Base-by-base conservation (phyloP, 2,888 invertebrate species). In the Temnothorax ravouxi region DNA sequence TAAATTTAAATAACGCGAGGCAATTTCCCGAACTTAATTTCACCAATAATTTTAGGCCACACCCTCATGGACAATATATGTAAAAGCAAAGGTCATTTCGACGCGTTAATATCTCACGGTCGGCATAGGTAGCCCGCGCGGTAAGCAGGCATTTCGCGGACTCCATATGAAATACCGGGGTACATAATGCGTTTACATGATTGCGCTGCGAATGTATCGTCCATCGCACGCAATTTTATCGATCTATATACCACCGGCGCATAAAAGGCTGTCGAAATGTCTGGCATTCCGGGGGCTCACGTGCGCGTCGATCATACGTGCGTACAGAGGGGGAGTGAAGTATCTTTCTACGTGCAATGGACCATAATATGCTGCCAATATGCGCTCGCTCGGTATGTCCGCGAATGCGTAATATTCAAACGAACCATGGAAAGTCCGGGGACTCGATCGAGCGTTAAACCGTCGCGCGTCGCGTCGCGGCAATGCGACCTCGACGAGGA, bases 371-470 rank as follows among this genome's bases (percentile, higher is more conserved):
- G 52, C 38, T 59, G 34, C 59, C 62, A 64, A 61, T n/a, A n/a
- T 61, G 71, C 18, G 50, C 21, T 67, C 25, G 66, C 38, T 52
- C 13, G 38, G 29, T 72, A 74, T 74, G 59, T 64, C 59, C 34
- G 25, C 34, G 50, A 62, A 47, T 59, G 56, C 76, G 52, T 72
- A 84, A 90, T 87, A 86, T 85, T 86, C 56, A 86, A 86, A 83
- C 84, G 75, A 81, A 80, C 47, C 85, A 79, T 88, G 89, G 87
- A 89, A 89, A 90, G 88, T 88, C 71, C 79, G 84, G 77, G 66
- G n/a, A 69, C 44, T 83, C 88, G 87, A 91, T 89, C 88, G 86
- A 90, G 88, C 90, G 87, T 90, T 86, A 89, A 91, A 91, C 88
- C 84, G 29, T 29, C 29, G 87, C 34, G 87, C 84, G 29, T 29